Conservation (phyloP, 1,140 invertebrate species). For the Papilio polytes region DNA sequence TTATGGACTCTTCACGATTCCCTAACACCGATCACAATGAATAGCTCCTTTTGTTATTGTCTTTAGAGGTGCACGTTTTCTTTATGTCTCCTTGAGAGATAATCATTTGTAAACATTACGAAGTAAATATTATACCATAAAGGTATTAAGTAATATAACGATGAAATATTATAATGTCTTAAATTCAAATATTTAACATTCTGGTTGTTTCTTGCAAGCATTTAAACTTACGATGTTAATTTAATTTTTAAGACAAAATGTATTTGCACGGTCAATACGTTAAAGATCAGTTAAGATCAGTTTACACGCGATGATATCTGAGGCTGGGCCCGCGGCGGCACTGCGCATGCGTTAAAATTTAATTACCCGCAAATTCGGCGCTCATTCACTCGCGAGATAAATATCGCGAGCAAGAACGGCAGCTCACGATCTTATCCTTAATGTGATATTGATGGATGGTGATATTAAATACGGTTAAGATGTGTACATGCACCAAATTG, state of each 20-base stretch:
- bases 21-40: slow-evolving; percentile 55
- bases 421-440: slow-evolving; percentile 8
- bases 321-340: slow-evolving; percentile 43
- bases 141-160: neutral
- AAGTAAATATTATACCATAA: neutral
- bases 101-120: slow-evolving; percentile 15
- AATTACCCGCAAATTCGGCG: slow-evolving; percentile 67
- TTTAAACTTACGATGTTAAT: neutral
- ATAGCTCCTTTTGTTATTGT: slow-evolving; percentile 49
- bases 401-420: slow-evolving; percentile 39
- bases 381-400: slow-evolving; percentile 50
- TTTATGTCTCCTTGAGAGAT: slow-evolving; percentile 35
- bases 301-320: slow-evolving; percentile 64
- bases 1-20: slow-evolving; percentile 68
- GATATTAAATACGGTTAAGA: slow-evolving; percentile 8
- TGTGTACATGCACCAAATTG: neutral
- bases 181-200: neutral
- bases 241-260: neutral
- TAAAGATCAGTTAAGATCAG: slow-evolving; percentile 15
- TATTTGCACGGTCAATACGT: neutral
- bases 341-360: slow-evolving; percentile 63
- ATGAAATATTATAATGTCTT: neutral
- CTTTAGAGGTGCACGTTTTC: slow-evolving; percentile 37
- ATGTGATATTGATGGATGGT: slow-evolving; percentile 14
- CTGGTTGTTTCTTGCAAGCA: neutral